These are phyloP conservation scores for Cosmia trapezina DNA, from an alignment of 2,888 invertebrate genomes.

Conservation along the genomic window DNA sequence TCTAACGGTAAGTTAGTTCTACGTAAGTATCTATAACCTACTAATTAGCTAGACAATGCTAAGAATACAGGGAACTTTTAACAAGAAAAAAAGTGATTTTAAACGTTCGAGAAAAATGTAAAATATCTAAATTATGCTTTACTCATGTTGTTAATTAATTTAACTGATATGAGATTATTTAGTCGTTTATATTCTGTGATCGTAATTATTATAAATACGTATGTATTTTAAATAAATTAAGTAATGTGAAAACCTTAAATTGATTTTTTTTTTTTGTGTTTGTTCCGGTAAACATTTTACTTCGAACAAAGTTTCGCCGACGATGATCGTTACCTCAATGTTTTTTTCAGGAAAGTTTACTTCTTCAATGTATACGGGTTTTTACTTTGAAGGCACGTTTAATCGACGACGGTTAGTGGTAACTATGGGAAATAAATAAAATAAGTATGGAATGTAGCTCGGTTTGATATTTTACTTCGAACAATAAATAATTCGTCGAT, in stretches of 20 bases:
- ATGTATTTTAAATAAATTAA: constrained; percentile 50
- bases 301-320: background rate
- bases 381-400: background rate
- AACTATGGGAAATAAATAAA: too few species aligned
- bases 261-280: background rate
- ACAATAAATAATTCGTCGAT: too few species aligned
- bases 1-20: background rate
- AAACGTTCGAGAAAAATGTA: background rate
- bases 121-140: constrained; percentile 9
- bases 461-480: too few species aligned
- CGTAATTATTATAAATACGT: constrained; percentile 40
- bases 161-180: constrained; percentile 37
- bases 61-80: background rate
- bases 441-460: too few species aligned
- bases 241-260: constrained; percentile 7
- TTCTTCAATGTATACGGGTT: background rate
- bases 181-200: constrained; percentile 61
- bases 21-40: background rate
- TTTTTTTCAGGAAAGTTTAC: background rate
- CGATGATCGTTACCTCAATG: background rate
- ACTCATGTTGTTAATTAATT: background rate
- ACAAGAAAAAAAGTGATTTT: background rate
- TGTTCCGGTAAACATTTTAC: background rate
- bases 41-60: background rate
- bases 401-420: too few species aligned